phyloP scores from a whole-genome alignment of 2,113 vertebrate species.

The Jacana jacana region DNA sequence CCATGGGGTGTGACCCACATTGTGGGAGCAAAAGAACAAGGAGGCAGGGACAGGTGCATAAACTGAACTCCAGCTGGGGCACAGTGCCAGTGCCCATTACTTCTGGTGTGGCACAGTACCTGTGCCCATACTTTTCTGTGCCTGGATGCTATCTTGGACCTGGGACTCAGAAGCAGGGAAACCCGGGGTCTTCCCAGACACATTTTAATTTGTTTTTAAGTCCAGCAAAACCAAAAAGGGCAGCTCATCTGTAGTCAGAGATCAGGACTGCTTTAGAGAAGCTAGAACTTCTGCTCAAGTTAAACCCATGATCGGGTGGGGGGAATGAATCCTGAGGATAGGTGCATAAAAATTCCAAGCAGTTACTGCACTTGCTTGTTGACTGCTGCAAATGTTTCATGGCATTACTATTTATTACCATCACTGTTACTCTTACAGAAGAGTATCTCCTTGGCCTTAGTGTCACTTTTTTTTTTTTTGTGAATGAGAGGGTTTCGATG shows the following conservation, averaged over 20 bases:
- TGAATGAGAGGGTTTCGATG: neutral
- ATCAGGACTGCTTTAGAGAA: too few relatives aligned
- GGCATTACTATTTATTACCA: neutral
- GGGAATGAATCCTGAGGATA: too few relatives aligned
- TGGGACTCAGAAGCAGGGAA: neutral
- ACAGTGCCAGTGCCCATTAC: fast-evolving
- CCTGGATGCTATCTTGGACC: too few relatives aligned
- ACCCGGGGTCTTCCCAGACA: neutral
- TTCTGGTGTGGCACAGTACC: neutral
- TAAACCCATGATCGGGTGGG: too few relatives aligned
- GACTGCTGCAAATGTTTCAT: too few relatives aligned
- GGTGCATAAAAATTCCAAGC: too few relatives aligned
- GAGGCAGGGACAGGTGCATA: neutral
- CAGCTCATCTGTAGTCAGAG: too few relatives aligned
- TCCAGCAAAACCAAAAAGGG: too few relatives aligned
- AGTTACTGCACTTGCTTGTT: too few relatives aligned
- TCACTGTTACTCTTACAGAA: neutral
- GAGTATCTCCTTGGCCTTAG: neutral
- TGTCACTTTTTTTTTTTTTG: neutral
- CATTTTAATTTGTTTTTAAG: too few relatives aligned
- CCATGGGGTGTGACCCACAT: neutral
- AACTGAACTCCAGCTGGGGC: fast-evolving
- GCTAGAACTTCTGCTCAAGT: too few relatives aligned
- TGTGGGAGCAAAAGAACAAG: neutral
- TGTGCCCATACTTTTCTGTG: neutral